Evolutionary conservation across 1,140 invertebrate species (phyloP).

Genomic region (Leptopilina clavipes): DNA sequence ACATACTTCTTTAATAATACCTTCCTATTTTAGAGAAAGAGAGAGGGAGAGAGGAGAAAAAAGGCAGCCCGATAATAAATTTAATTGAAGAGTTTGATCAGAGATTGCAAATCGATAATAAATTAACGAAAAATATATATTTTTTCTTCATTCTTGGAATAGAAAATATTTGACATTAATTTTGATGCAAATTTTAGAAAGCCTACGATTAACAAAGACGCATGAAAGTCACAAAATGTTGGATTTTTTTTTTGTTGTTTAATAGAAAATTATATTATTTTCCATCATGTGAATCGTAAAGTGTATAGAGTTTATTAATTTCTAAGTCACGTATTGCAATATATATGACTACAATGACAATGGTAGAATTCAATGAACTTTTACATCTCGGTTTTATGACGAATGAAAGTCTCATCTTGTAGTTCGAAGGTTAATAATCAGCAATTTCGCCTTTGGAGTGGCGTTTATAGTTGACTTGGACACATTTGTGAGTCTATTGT

Average conservation of each 20-base stretch:
- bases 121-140: neutral
- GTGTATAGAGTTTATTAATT: neutral
- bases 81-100: neutral
- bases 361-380: neutral
- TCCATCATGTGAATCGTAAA: neutral
- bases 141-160: neutral
- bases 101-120: neutral
- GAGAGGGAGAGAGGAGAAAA: no score
- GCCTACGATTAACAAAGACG: neutral
- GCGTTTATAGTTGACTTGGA: neutral
- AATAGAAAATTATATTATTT: neutral
- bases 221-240: neutral
- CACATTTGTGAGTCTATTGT: no score
- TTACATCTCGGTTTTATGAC: constrained; percentile 8
- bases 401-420: neutral
- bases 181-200: neutral
- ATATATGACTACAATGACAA: neutral
- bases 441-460: neutral
- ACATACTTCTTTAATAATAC: constrained; percentile 15
- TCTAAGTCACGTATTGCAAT: neutral
- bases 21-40: neutral
- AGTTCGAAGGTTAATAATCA: constrained; percentile 4
- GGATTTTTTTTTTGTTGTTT: neutral
- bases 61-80: neutral
- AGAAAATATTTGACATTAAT: neutral